Evolutionary conservation across 2,797 vertebrate genomes (phyloP).

Genomic region (Sebastes paucispinis): DNA sequence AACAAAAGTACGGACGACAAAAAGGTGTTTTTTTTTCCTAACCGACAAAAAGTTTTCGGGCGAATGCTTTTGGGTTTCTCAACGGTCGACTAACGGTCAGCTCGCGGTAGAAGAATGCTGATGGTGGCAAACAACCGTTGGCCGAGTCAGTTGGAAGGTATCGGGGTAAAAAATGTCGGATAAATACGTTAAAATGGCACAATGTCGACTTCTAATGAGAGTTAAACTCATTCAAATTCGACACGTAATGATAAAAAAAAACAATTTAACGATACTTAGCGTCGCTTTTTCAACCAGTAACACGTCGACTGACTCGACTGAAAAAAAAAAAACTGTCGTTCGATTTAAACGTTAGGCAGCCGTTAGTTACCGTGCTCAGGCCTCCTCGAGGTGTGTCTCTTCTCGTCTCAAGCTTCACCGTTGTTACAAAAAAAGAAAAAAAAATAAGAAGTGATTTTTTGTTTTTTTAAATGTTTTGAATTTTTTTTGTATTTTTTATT

Average conservation of each 20-base stretch:
- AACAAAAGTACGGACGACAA: conserved; percentile 9
- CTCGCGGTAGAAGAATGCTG: conserved; percentile 4
- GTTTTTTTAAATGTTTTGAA: conserved; percentile 78
- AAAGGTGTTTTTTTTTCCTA: background rate
- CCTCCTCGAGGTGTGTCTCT: conserved; percentile 60
- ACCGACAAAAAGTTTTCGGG: conserved; percentile 32
- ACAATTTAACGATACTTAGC: conserved; percentile 32
- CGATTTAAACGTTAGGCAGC: conserved; percentile 47
- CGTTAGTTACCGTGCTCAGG: conserved; percentile 72
- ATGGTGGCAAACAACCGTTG: conserved; percentile 43
- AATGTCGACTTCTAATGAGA: background rate
- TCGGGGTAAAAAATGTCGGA: background rate
- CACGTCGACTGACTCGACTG: conserved; percentile 48
- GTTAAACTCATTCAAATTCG: conserved; percentile 37
- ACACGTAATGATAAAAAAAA: conserved; percentile 30
- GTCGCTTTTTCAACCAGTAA: conserved; percentile 43
- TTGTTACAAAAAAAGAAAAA: conserved; percentile 69
- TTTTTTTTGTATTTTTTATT: conserved; percentile 86
- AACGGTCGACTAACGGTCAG: conserved; percentile 23
- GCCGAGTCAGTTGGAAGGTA: conserved; percentile 26
- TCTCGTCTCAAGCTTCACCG: conserved; percentile 77
- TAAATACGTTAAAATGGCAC: conserved; percentile 16
- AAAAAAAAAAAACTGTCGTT: conserved; percentile 36
- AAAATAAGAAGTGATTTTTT: conserved; percentile 76
- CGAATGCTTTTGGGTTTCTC: background rate